Percentiles rank a stretch among this genome's conserved stretches.
Evolutionary conservation across 2,888 invertebrate species (phyloP).

Genomic region (Meiosimyza decipiens): DNA sequence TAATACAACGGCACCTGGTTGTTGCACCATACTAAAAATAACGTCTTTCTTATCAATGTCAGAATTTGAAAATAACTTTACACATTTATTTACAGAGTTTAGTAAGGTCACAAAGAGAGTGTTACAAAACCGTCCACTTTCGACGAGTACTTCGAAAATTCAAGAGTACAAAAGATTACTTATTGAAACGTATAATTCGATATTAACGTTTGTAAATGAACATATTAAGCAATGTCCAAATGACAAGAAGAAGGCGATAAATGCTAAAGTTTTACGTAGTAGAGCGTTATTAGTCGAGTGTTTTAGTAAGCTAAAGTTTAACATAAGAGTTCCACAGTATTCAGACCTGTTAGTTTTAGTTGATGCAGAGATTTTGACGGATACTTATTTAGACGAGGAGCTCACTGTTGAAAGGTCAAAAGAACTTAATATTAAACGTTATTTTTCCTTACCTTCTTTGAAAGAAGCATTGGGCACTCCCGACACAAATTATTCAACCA

Average conservation of each 20-base stretch:
- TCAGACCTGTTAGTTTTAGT: conserved; percentile 14
- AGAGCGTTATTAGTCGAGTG: conserved; percentile 23
- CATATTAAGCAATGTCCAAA: background rate
- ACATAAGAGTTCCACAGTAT: conserved; percentile 23
- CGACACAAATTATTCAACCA: background rate
- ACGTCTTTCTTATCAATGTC: conserved; percentile 1
- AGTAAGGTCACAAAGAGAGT: background rate
- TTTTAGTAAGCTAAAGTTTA: conserved; percentile 23
- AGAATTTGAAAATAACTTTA: background rate
- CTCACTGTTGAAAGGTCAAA: too few species aligned
- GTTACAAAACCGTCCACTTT: too few species aligned
- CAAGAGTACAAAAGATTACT: background rate
- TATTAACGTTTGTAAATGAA: background rate
- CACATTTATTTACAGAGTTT: background rate
- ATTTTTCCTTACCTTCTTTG: background rate
- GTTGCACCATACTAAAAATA: background rate
- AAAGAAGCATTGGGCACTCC: background rate
- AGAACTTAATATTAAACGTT: background rate
- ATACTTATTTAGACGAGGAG: background rate
- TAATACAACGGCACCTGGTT: background rate
- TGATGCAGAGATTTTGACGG: background rate
- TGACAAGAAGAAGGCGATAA: background rate
- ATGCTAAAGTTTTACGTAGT: conserved; percentile 1
- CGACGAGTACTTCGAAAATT: background rate
- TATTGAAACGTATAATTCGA: background rate